Base-by-base conservation (phyloP, 1,140 invertebrate species). In the Lordiphosa mommai region DNA sequence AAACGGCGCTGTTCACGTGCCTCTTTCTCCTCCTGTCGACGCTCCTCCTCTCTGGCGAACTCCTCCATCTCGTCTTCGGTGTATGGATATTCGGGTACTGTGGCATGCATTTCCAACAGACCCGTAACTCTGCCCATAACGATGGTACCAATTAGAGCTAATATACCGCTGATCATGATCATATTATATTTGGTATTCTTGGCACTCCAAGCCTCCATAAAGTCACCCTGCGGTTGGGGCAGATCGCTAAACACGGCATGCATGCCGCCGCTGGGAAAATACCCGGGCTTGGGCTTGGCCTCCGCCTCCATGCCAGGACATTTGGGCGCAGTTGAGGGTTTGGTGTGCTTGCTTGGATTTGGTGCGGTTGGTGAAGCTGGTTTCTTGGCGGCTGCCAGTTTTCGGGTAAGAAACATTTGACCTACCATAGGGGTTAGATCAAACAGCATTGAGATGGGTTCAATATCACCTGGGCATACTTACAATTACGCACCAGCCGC, bases 151-250 rank as follows among this genome's bases (percentile, higher is more conserved):
- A 61, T n/a, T 0, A 63, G 1, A 0, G 64, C 77, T 37, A 72
- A 1, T 0, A 60, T 2, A 0, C 79, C 72, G 9, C 49, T 55
- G 1, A 85, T 0, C 1, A 84, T 12, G 0, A 77, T 2, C 5
- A 85, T 10, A 38, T 84, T 77, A 36, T 85, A 85, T 13, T 63
- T 74, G n/a, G 38, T 9, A 23, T 84, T 84, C 40, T 77, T 84
- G 8, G 60, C 47, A 2, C 29, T 4, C 72, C 68, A 85, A 0
- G 30, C 51, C 40, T 41, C 41, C 49, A 61, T 56, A 4, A 55
- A 84, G 14, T 85, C 79, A 0, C 77, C 77, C 36, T 66, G 46
- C 1, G 77, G 77, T 16, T 41, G 53, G 17, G 77, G 77, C 4
- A 82, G 37, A 48, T 84, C 77, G n/a, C 34, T 68, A 23, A 77